Evolutionary conservation across 2,888 invertebrate genomes (phyloP), one percentile per base, ranked within the genome.

Genomic region (Branchipolynoe longqiensis): DNA sequence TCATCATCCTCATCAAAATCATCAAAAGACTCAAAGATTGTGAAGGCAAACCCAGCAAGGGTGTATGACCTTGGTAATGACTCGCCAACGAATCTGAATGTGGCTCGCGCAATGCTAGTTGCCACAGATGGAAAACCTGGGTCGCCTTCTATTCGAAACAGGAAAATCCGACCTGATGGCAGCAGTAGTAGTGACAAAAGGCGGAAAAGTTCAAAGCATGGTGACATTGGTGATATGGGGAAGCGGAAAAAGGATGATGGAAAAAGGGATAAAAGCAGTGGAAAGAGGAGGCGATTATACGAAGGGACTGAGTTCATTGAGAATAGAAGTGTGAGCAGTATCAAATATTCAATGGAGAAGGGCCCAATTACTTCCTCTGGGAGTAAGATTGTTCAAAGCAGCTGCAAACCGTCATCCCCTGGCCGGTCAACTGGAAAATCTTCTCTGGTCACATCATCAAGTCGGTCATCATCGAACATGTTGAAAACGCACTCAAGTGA

Each of bases 131-230:
- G 58, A 1, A 73, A 74, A 40, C 74, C 78, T 4, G 58, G 58
- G 1, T 84, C 84, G 22, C 78, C 78, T 12, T 84, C 84, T 6
- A 48, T 78, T 0, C 28, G 54, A n/a, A 74, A 59, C 38, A 78
- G 40, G 40, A 84, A 84, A 41, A 78, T 84, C 31, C 33, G 78
- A n/a, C 41, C 59, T 6, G 84, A 84, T 33, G 78, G 78, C 22
- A 64, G 62, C 28, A 91, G 90, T 87, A 91, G 91, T 87, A 88
- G 89, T 86, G 91, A 91, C 84, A 91, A 91, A 83, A 92, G 91
- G 83, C 88, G 90, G 73, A 92, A 91, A 87, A 90, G 91, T 83
- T 88, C 89, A 36, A 91, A 90, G 85, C 87, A 86, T 38, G 87
- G 87, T 59, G 90, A 90, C 82, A 36, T 33, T 54, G 36, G 56